Percentiles rank a stretch among this genome's conserved stretches.
These are phyloP conservation scores for Melipona beecheii DNA, from an alignment of 2,888 invertebrate genomes.

Conservation along the genomic window DNA sequence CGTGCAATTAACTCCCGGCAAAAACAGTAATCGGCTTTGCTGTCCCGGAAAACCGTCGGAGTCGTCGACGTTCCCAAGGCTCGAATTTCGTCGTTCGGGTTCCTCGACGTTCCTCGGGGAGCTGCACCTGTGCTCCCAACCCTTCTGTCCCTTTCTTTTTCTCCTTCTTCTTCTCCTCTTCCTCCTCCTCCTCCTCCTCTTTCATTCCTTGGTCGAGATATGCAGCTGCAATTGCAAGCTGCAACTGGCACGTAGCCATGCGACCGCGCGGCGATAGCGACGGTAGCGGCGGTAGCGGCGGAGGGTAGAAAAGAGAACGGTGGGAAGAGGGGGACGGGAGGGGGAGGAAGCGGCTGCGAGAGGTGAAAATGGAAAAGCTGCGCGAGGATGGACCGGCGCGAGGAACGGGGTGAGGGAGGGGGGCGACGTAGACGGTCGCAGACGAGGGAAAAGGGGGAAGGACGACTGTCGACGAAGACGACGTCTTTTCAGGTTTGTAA, in stretches of 20 bases:
- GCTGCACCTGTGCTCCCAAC: conserved; percentile 57
- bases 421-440: conserved; percentile 17
- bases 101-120: conserved; percentile 16
- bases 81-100: conserved; percentile 50
- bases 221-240: conserved; percentile 71
- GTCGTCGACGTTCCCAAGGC: conserved; percentile 28
- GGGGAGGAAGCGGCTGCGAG: conserved; percentile 12
- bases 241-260: conserved; percentile 80
- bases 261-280: conserved; percentile 37
- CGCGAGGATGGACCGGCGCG: conserved; percentile 11
- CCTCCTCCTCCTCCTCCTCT: background rate
- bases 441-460: conserved; percentile 25
- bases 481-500: conserved; percentile 79
- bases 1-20: conserved; percentile 43
- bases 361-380: conserved; percentile 77
- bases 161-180: conserved; percentile 47
- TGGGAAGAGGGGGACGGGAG: too few relatives aligned
- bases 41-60: background rate
- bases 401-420: background rate
- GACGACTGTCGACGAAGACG: conserved; percentile 56
- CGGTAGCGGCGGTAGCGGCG: conserved; percentile 13
- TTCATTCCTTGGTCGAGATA: conserved; percentile 45
- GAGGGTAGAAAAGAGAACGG: conserved; percentile 44
- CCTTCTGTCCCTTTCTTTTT: background rate
- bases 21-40: conserved; percentile 44